phyloP scores from a whole-genome alignment of 2,888 invertebrate species.

The Clostera curtula region DNA sequence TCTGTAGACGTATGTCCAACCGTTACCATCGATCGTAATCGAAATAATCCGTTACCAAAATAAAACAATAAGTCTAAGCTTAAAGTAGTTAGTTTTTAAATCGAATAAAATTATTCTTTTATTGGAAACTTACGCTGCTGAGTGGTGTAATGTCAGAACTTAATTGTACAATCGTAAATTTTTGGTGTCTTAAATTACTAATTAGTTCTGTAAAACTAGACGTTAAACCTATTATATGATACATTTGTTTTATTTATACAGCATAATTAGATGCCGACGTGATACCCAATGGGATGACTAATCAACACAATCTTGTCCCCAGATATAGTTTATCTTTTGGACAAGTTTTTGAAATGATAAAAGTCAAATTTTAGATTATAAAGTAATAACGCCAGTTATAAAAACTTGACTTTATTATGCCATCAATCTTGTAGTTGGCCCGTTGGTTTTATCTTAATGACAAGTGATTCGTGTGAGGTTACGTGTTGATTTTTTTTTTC shows the following conservation, averaged over 20 bases:
- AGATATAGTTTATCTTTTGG: conserved; percentile 56
- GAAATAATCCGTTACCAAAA: no score
- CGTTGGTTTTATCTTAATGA: conserved; percentile 31
- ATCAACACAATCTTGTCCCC: conserved; percentile 60
- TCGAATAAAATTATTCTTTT: no score
- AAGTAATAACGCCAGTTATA: conserved; percentile 61
- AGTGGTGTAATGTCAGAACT: no score
- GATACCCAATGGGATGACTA: conserved; percentile 36
- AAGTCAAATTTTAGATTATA: conserved; percentile 65
- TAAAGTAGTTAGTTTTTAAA: no score
- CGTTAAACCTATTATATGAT: conserved; percentile 28
- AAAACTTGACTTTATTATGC: conserved; percentile 63
- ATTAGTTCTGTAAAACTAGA: conserved; percentile 32
- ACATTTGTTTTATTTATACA: conserved; percentile 40
- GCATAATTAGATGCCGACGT: conserved; percentile 39
- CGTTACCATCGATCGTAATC: no score
- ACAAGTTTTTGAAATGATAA: conserved; percentile 68
- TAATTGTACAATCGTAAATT: no score
- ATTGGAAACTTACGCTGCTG: no score
- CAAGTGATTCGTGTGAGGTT: conserved; percentile 48
- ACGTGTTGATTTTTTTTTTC: conserved; percentile 22
- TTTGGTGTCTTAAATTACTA: conserved; percentile 31
- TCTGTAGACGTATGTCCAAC: no score
- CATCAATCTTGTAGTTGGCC: conserved; percentile 65
- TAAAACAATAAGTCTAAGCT: no score